These are phyloP conservation scores for Ammodytes dubius DNA, from an alignment of 2,113 vertebrate genomes.

Conservation along the genomic window DNA sequence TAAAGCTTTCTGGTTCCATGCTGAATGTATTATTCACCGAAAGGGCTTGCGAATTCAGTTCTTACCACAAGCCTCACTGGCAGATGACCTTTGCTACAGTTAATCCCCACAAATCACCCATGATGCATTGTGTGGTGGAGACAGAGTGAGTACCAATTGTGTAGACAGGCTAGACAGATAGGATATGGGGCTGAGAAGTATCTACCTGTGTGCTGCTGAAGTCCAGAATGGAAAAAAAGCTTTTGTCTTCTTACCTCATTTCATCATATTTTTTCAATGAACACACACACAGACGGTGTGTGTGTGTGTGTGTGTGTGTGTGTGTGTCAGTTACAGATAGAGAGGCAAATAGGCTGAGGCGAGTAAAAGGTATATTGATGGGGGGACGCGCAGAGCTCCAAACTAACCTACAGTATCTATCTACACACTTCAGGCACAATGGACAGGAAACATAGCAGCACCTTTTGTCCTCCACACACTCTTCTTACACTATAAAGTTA, in stretches of 20 bases:
- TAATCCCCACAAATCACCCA: conserved; percentile 51
- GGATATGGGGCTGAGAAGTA: background rate
- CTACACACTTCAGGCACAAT: conserved; percentile 15
- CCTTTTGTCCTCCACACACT: background rate
- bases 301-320: conserved; percentile 25
- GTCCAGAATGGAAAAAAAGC: no score
- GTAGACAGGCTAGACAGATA: background rate
- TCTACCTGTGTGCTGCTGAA: background rate
- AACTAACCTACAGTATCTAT: conserved; percentile 1
- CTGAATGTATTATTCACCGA: conserved; percentile 51
- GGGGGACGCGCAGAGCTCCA: conserved; percentile 7
- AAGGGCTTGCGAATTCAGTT: conserved; percentile 41
- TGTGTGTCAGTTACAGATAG: conserved; percentile 49
- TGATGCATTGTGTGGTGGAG: conserved; percentile 31
- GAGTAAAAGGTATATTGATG: conserved; percentile 4
- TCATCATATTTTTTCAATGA: no score
- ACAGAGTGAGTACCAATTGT: background rate
- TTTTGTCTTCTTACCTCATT: no score
- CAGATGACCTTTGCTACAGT: conserved; percentile 53
- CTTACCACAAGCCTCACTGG: conserved; percentile 3
- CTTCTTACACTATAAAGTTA: background rate
- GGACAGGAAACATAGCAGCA: conserved; percentile 17
- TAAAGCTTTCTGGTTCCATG: conserved; percentile 46
- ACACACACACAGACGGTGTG: background rate
- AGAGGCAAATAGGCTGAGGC: conserved; percentile 22